Conservation (phyloP, 2,888 invertebrate species). For the Caenorhabditis angaria region DNA sequence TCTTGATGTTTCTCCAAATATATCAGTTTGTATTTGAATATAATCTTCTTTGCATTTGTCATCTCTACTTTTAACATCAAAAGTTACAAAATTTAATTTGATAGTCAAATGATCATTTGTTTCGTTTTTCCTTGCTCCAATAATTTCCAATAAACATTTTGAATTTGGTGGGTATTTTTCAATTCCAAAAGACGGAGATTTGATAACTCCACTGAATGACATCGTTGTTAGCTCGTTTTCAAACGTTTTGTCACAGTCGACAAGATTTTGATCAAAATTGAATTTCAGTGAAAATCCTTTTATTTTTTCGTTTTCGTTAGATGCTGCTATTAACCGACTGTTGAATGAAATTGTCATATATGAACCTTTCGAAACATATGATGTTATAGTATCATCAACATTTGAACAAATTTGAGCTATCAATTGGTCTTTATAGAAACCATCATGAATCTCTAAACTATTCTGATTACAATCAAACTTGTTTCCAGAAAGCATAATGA, state of each 20-base stretch:
- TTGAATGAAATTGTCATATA: slow-evolving; percentile 40
- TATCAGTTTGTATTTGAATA: slow-evolving; percentile 25
- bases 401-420: slow-evolving; percentile 39
- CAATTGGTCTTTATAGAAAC: slow-evolving; percentile 39
- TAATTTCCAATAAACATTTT: slow-evolving; percentile 74
- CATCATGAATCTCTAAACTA: slow-evolving; percentile 54
- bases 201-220: slow-evolving; percentile 52
- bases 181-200: slow-evolving; percentile 63
- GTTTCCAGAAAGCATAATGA: slow-evolving; percentile 48
- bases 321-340: slow-evolving; percentile 30
- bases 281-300: slow-evolving; percentile 47
- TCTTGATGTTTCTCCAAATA: slow-evolving; percentile 7
- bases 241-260: slow-evolving; percentile 51
- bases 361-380: slow-evolving; percentile 41
- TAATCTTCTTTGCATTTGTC: slow-evolving; percentile 25
- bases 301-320: slow-evolving; percentile 11
- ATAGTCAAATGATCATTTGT: slow-evolving; percentile 25
- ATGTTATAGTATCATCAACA: slow-evolving; percentile 15
- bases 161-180: slow-evolving; percentile 73
- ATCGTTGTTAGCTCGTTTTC: slow-evolving; percentile 30
- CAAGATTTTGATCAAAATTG: no score
- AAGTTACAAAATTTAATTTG: slow-evolving; percentile 39
- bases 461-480: slow-evolving; percentile 58
- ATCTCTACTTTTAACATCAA: slow-evolving; percentile 41
- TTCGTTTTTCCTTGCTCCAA: slow-evolving; percentile 32